These are phyloP conservation scores for Agelastica alni DNA, from an alignment of 2,888 invertebrate genomes.

Conservation along the genomic window DNA sequence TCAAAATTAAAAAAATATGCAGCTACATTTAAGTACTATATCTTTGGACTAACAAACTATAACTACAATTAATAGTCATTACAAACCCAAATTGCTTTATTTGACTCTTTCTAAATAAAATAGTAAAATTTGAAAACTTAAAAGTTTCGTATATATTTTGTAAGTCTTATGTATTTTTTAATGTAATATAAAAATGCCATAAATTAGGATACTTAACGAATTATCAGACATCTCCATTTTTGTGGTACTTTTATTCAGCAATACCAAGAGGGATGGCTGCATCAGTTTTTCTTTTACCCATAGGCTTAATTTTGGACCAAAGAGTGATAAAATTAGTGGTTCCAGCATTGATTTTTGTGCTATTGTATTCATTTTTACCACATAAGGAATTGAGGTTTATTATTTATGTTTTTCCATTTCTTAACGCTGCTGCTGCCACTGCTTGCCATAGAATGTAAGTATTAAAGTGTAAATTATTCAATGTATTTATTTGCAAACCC, in stretches of 20 bases:
- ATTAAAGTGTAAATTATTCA: not conserved
- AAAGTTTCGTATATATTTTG: too few relatives aligned
- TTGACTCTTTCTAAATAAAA: too few relatives aligned
- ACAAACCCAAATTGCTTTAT: too few relatives aligned
- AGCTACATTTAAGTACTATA: too few relatives aligned
- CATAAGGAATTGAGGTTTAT: constrained; percentile 98
- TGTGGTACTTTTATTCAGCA: constrained; percentile 99
- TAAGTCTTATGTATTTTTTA: too few relatives aligned
- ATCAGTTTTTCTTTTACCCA: constrained; percentile 77
- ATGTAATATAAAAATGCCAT: too few relatives aligned
- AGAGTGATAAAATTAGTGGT: constrained; percentile 70
- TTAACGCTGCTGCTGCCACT: constrained; percentile 87
- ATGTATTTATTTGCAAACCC: too few relatives aligned
- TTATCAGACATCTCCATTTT: constrained; percentile 90
- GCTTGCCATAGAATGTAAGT: constrained; percentile 89
- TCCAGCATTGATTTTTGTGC: constrained; percentile 78
- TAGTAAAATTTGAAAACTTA: too few relatives aligned
- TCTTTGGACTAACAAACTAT: too few relatives aligned
- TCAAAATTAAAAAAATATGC: too few relatives aligned
- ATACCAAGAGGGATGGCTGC: constrained; percentile 88
- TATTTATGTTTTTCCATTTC: constrained; percentile 93
- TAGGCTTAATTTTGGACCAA: constrained; percentile 74
- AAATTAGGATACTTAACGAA: too few relatives aligned
- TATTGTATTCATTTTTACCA: constrained; percentile 92
- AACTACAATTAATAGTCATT: too few relatives aligned